Conservation (phyloP, 1,140 invertebrate species). For the Drosophila kikkawai region DNA sequence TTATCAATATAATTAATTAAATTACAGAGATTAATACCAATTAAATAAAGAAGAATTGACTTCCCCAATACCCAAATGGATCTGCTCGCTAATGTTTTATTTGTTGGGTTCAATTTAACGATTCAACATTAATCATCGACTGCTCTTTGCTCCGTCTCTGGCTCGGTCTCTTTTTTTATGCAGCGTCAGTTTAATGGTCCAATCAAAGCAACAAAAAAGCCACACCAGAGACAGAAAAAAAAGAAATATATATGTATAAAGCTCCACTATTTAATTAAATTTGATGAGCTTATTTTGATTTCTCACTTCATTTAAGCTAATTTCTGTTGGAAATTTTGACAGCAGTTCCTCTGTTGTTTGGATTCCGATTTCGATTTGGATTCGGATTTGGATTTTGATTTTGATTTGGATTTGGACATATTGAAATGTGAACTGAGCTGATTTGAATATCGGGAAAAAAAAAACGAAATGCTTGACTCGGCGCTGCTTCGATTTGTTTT, state of each 20-base stretch:
- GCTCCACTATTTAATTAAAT: slow-evolving; percentile 77
- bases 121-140: slow-evolving; percentile 35
- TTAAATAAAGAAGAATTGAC: slow-evolving; percentile 27
- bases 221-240: background rate
- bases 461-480: slow-evolving; percentile 1
- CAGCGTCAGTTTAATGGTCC: slow-evolving; percentile 73
- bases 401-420: slow-evolving; percentile 52
- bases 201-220: slow-evolving; percentile 33
- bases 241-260: slow-evolving; percentile 28
- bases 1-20: slow-evolving; percentile 1
- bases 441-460: slow-evolving; percentile 39
- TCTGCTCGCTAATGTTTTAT: slow-evolving; percentile 7
- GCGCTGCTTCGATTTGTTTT: slow-evolving; percentile 27
- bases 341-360: slow-evolving; percentile 21
- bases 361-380: slow-evolving; percentile 29
- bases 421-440: slow-evolving; percentile 26
- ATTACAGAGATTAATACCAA: slow-evolving; percentile 22
- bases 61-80: slow-evolving; percentile 13
- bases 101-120: slow-evolving; percentile 29
- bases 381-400: slow-evolving; percentile 44
- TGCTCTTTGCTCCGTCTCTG: background rate
- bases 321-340: slow-evolving; percentile 62
- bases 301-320: slow-evolving; percentile 82
- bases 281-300: slow-evolving; percentile 80
- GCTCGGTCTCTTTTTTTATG: slow-evolving; percentile 41